A percentile compares a stretch with the other conserved stretches of the same genome.
These are phyloP conservation scores for Oopsacas minuta DNA, from an alignment of 37 sponge, comb jelly and placozoan species.

Conservation along the genomic window DNA sequence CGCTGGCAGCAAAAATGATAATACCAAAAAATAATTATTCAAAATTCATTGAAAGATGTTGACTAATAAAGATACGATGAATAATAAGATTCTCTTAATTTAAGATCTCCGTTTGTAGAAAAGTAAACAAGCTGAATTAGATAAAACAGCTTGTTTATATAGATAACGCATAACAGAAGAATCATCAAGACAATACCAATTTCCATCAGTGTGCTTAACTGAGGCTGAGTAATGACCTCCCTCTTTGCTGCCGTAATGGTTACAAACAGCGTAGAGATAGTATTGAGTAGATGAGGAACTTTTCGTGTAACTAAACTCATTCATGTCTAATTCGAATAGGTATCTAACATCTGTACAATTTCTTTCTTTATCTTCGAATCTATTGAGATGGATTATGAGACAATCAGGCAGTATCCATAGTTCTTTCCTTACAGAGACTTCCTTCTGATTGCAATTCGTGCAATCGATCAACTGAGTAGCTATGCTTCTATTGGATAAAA, in stretches of 20 bases:
- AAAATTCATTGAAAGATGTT: too few species aligned
- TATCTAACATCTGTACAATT: conserved; percentile 66
- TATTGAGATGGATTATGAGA: conserved; percentile 78
- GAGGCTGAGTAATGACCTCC: conserved; percentile 83
- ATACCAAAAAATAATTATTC: too few species aligned
- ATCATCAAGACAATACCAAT: conserved; percentile 85
- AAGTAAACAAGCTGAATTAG: background rate
- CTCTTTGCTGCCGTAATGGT: conserved; percentile 90
- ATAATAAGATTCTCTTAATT: too few species aligned
- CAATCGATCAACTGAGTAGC: conserved; percentile 48
- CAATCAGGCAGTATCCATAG: conserved; percentile 83
- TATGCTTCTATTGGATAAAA: conserved; percentile 40
- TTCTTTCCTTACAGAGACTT: conserved; percentile 77
- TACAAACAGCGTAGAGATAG: conserved; percentile 78
- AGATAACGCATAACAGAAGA: conserved; percentile 36
- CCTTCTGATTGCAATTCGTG: conserved; percentile 57
- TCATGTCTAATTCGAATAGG: conserved; percentile 52
- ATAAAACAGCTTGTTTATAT: background rate
- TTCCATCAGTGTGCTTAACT: conserved; percentile 44
- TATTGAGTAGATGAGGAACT: conserved; percentile 27
- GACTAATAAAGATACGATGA: too few species aligned
- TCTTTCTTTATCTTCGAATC: conserved; percentile 85
- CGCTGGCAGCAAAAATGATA: too few species aligned
- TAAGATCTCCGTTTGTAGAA: background rate
- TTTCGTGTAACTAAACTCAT: background rate